phyloP scores from a whole-genome alignment of 2,888 invertebrate genomes.

The Vanessa cardui region DNA sequence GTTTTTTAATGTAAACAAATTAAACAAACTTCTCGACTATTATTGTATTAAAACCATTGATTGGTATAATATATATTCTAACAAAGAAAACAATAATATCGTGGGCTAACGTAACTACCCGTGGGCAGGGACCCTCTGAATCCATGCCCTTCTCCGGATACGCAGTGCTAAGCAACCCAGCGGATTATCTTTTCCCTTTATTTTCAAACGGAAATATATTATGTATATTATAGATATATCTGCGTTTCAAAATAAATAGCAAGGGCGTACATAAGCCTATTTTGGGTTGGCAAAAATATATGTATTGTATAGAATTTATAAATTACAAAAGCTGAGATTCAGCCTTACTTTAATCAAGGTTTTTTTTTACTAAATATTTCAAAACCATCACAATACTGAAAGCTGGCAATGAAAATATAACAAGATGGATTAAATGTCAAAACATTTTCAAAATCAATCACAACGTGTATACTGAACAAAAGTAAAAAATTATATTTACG shows the following conservation, averaged over 20 bases:
- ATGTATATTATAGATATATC: no score
- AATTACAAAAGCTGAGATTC: no score
- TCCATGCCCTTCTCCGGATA: not conserved
- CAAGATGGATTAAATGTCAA: not conserved
- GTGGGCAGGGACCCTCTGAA: conserved; percentile 5
- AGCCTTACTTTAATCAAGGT: no score
- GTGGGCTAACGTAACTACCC: conserved; percentile 10
- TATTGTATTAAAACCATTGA: conserved; percentile 7
- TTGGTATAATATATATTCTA: not conserved
- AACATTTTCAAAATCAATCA: conserved; percentile 1
- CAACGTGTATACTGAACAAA: not conserved
- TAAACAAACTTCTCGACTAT: not conserved
- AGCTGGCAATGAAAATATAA: not conserved
- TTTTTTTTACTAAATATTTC: no score
- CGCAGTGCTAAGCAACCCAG: conserved; percentile 1
- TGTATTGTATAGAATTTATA: no score
- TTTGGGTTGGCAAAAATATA: no score
- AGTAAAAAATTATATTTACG: not conserved
- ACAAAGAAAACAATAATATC: conserved; percentile 27
- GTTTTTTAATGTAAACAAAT: not conserved
- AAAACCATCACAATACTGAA: not conserved
- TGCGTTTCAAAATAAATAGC: no score
- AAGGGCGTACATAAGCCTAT: no score
- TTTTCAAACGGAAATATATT: not conserved
- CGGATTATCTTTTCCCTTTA: not conserved